Evolutionary conservation across 2,888 invertebrate species (phyloP).

Genomic region (Hirtodrosophila histrioides): DNA sequence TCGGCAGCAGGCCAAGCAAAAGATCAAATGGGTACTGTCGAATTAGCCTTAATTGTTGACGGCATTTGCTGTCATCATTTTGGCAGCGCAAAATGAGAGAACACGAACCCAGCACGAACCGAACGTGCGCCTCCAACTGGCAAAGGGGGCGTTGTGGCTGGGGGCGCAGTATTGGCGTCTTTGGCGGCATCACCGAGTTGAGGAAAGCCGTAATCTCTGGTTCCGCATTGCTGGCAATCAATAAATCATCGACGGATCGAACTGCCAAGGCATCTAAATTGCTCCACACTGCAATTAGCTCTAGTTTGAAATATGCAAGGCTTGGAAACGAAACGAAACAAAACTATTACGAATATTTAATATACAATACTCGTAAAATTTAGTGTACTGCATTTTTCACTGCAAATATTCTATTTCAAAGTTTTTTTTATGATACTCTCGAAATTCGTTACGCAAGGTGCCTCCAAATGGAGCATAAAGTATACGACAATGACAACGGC

Average conservation of each 20-base stretch:
- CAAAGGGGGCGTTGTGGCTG: conserved; percentile 50
- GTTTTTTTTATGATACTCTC: conserved; percentile 18
- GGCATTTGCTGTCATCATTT: conserved; percentile 58
- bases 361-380: too few species aligned
- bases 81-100: conserved; percentile 23
- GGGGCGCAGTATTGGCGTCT: conserved; percentile 33
- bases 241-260: conserved; percentile 37
- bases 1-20: conserved; percentile 57
- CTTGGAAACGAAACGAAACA: too few species aligned
- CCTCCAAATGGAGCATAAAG: conserved; percentile 64
- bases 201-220: conserved; percentile 58
- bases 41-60: conserved; percentile 74
- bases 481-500: conserved; percentile 48
- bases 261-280: not conserved
- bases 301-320: too few species aligned
- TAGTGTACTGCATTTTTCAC: too few species aligned
- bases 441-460: conserved; percentile 56
- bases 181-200: conserved; percentile 44
- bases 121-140: conserved; percentile 7
- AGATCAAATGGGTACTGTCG: conserved; percentile 52
- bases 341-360: too few species aligned
- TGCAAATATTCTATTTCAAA: conserved; percentile 5
- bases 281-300: not conserved
- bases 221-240: conserved; percentile 71
- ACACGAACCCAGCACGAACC: not conserved